A percentile compares a stretch with the other conserved stretches of the same genome.
Evolutionary conservation across 2,113 vertebrate species (phyloP).

Genomic region (Dolichotis patagonum): DNA sequence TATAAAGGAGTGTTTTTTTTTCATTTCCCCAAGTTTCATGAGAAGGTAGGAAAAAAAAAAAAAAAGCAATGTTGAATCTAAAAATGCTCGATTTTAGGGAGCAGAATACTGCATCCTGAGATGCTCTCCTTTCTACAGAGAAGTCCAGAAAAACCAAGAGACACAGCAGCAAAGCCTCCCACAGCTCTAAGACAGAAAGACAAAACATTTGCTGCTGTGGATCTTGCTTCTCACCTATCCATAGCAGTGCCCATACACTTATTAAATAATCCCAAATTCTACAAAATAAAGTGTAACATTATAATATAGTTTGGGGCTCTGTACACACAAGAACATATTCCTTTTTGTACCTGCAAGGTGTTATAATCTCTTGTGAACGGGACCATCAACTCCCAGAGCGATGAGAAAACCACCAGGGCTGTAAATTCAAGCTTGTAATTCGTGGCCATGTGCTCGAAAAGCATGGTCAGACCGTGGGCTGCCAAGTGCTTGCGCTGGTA

Average conservation of each 20-base stretch:
- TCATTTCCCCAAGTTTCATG: slow-evolving; percentile 9
- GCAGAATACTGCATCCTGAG: not conserved
- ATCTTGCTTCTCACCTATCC: slow-evolving; percentile 25
- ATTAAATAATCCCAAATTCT: slow-evolving; percentile 51
- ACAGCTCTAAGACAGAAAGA: not conserved
- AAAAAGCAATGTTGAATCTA: not conserved
- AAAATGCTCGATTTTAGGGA: not conserved
- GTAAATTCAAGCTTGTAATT: slow-evolving; percentile 99
- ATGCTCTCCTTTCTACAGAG: not conserved
- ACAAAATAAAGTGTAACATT: slow-evolving; percentile 11
- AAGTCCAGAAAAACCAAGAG: slow-evolving; percentile 41
- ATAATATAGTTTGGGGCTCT: not conserved
- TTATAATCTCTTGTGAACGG: slow-evolving; percentile 99
- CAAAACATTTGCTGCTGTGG: not conserved
- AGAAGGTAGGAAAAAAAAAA: slow-evolving; percentile 18
- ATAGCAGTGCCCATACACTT: not conserved
- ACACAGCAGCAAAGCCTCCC: not conserved
- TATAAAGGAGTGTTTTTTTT: slow-evolving; percentile 35
- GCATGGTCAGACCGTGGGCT: slow-evolving; percentile 96
- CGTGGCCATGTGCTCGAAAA: slow-evolving; percentile 99
- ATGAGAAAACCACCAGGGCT: slow-evolving; percentile 95
- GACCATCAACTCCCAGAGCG: slow-evolving; percentile 97
- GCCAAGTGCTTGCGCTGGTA: slow-evolving; percentile 98
- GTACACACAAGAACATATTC: not conserved
- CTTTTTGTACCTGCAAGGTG: slow-evolving; percentile 92